Evolutionary conservation across 35 echinoderm and acorn worm species (phyloP), one percentile per base, ranked within the genome.

Genomic region (Chiridota heheva): DNA sequence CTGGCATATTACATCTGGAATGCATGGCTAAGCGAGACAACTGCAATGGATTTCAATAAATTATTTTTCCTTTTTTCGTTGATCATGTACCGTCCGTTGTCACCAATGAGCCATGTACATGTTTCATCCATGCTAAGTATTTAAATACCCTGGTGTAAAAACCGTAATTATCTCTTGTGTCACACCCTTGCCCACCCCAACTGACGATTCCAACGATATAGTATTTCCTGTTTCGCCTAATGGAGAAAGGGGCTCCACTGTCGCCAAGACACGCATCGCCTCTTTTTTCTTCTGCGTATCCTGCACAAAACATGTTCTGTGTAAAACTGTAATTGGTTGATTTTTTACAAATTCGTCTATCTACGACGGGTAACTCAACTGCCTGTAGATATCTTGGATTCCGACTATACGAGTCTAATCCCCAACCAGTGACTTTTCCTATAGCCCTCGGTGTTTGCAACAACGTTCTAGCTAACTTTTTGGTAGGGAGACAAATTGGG

Each of bases 261-360:
- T 84, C 81, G n/a, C 81, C 81, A 12, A 35, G 38, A 34, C 81
- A 84, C 13, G 81, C 18, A 36, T 96, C 87, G 15, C 92, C 92
- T 35, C 22, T 81, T 18, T 38, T 70, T 30, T 57, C 69, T 22
- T 40, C 41, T 13, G 28, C 38, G 43, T 67, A 95, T 18, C 86
- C 91, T 7, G 91, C 91, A 47, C 91, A 95, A 42, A 95, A 95
- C 91, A 95, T 95, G 63, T 95, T 95, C 8, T 80, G 56, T 0
- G 91, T 89, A 13, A 95, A 77, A 0, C 42, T 42, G 36, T 72
- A 90, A 37, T 80, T 63, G 4, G 91, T 95, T 5, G 91, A 74
- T 38, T 82, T 63, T 44, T 81, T 70, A 68, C 91, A 95, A 1
- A 45, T 58, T 63, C 29, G 58, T 28, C 84, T 62, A 31, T 63